A percentile compares a stretch with the other conserved stretches of the same genome.
Conservation (phyloP, 2,113 vertebrate species). For the Nipponia nippon region DNA sequence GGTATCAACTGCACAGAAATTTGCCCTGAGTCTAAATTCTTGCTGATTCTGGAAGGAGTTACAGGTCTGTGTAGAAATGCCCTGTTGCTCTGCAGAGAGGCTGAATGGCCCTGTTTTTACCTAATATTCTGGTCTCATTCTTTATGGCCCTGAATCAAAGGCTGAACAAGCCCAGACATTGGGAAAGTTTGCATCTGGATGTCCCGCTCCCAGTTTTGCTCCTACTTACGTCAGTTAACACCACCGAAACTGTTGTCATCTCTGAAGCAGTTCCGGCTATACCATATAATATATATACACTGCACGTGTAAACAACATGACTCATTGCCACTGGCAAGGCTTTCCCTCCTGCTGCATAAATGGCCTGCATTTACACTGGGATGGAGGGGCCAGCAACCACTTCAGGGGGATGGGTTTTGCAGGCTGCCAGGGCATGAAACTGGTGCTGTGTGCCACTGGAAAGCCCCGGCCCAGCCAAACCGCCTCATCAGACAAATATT, state of each 20-base stretch:
- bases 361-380: background rate
- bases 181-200: background rate
- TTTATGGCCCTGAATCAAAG: background rate
- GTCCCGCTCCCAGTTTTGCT: background rate
- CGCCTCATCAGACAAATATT: background rate
- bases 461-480: background rate
- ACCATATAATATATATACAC: accelerated
- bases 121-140: background rate
- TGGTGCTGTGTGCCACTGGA: background rate
- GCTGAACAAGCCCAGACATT: background rate
- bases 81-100: background rate
- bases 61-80: background rate
- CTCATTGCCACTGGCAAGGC: background rate
- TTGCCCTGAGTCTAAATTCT: background rate
- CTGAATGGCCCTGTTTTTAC: background rate
- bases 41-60: background rate
- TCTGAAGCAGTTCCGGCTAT: background rate
- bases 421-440: background rate
- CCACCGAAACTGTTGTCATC: background rate
- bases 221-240: background rate
- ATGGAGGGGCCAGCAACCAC: background rate
- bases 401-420: background rate
- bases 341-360: background rate
- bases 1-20: background rate
- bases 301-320: background rate